Conservation (phyloP, 2,797 vertebrate species). For the Enteromius unitaeniatus region DNA sequence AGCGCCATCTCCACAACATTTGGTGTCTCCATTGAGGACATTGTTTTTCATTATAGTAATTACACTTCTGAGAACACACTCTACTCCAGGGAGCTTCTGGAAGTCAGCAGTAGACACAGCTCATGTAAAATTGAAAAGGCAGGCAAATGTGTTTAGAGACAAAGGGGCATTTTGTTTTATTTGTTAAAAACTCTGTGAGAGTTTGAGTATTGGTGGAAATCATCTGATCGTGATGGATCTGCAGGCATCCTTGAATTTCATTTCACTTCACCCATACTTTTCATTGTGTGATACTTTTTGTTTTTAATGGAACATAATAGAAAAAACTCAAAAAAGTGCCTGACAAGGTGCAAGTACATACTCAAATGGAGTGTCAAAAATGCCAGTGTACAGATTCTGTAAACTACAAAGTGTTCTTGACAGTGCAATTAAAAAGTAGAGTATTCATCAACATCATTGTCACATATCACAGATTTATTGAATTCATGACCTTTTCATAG, state of each 20-base stretch:
- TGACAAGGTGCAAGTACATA: neutral
- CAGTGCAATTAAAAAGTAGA: conserved; percentile 10
- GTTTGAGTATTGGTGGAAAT: neutral
- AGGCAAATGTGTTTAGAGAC: conserved; percentile 39
- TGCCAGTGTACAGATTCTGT: neutral
- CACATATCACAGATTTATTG: conserved; percentile 19
- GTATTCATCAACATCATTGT: conserved; percentile 5
- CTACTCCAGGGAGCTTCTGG: neutral
- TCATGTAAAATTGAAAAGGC: conserved; percentile 37
- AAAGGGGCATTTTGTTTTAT: conserved; percentile 36
- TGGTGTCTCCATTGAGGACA: conserved; percentile 31
- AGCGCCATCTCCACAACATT: neutral
- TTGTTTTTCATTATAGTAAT: conserved; percentile 51
- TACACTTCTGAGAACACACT: conserved; percentile 20
- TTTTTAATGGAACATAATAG: neutral
- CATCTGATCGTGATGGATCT: neutral
- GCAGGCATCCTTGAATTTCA: neutral
- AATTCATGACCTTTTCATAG: conserved; percentile 20
- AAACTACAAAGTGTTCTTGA: conserved; percentile 5
- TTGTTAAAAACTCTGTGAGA: conserved; percentile 26
- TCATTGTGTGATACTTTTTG: neutral
- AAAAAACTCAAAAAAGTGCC: neutral
- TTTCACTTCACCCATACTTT: neutral
- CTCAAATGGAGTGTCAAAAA: conserved; percentile 8
- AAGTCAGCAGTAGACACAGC: conserved; percentile 6